Evolutionary conservation across 1,140 invertebrate genomes (phyloP).

Genomic region (Linepithema humile): DNA sequence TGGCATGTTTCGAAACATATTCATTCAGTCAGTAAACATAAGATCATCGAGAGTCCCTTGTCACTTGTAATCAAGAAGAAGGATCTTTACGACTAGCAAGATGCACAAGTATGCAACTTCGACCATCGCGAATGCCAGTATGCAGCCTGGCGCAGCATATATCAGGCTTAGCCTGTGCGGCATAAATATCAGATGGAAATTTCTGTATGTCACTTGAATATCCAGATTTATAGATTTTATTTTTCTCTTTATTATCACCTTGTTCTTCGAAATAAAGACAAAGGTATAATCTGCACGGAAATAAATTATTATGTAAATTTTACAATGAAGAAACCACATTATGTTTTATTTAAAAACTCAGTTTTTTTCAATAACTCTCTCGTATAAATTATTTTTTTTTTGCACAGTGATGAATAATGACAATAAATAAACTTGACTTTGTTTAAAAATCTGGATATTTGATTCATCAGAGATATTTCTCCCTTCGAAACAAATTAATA

Average conservation of each 20-base stretch:
- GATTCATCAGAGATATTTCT: too few relatives aligned
- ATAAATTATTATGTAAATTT: not conserved
- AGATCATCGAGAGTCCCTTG: not conserved
- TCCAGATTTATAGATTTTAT: not conserved
- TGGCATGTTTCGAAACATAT: not conserved
- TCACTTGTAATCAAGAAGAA: too few relatives aligned
- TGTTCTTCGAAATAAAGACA: too few relatives aligned
- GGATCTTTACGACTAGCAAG: not conserved
- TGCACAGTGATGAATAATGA: not conserved
- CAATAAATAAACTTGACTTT: not conserved
- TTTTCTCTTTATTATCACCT: not conserved
- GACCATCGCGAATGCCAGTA: not conserved
- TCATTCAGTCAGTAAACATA: not conserved
- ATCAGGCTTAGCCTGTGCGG: not conserved
- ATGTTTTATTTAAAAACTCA: conserved; percentile 1
- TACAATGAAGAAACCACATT: not conserved
- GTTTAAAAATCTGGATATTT: not conserved
- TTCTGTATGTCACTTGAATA: not conserved
- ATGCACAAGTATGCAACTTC: conserved; percentile 2
- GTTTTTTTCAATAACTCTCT: not conserved
- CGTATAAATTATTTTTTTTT: not conserved
- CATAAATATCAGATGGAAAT: conserved; percentile 3
- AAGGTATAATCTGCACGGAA: not conserved
- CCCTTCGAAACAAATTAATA: too few relatives aligned
- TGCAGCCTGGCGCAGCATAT: not conserved